A percentile compares a stretch with the other conserved stretches of the same genome.
Conservation (phyloP, 2,888 invertebrate species). For the Microctonus brassicae region DNA sequence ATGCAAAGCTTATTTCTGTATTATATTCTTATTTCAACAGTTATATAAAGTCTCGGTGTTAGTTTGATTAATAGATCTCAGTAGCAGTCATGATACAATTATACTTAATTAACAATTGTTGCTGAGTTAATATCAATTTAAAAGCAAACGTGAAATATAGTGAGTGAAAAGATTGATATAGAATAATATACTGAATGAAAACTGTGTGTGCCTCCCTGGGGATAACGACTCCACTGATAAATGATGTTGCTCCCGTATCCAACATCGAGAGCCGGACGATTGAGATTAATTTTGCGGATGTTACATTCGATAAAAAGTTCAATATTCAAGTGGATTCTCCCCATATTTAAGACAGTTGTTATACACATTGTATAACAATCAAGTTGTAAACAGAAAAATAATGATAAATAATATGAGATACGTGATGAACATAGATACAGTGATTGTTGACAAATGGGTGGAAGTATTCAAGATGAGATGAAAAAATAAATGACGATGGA, state of each 20-base stretch:
- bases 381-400: neutral
- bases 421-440: neutral
- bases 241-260: slow-evolving; percentile 57
- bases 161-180: slow-evolving; percentile 8
- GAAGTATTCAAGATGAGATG: neutral
- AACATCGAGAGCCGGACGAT: slow-evolving; percentile 51
- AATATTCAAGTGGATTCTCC: slow-evolving; percentile 37
- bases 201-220: slow-evolving; percentile 33
- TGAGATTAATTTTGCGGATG: slow-evolving; percentile 64
- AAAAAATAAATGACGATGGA: slow-evolving; percentile 35
- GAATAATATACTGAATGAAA: neutral
- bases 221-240: slow-evolving; percentile 65
- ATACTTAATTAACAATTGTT: slow-evolving; percentile 63
- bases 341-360: neutral
- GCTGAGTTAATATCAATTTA: slow-evolving; percentile 64
- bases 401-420: neutral
- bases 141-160: slow-evolving; percentile 34
- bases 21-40: too few relatives aligned
- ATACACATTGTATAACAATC: slow-evolving; percentile 19
- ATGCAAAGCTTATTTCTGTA: neutral
- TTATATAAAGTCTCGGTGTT: neutral
- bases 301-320: slow-evolving; percentile 36
- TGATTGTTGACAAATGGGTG: neutral
- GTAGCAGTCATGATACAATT: slow-evolving; percentile 61
- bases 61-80: slow-evolving; percentile 62